Evolutionary conservation across 1,140 invertebrate species (phyloP).

Genomic region (Drosophila subpulchrella): DNA sequence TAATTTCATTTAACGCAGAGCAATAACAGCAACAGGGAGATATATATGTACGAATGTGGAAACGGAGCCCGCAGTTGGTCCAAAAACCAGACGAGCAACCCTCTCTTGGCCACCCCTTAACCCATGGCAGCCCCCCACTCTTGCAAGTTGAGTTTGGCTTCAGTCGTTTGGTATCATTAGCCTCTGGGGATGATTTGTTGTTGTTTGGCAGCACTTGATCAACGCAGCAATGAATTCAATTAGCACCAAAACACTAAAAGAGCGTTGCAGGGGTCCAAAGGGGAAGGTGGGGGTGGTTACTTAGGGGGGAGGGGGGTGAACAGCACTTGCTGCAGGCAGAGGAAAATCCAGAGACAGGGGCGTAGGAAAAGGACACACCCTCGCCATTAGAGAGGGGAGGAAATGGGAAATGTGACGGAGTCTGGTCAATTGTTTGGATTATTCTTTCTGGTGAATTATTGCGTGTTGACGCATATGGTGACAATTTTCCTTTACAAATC

Average conservation of each 20-base stretch:
- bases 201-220: constrained; percentile 83
- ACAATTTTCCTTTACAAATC: constrained; percentile 74
- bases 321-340: constrained; percentile 71
- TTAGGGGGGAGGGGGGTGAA: not conserved
- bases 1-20: constrained; percentile 79
- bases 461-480: constrained; percentile 85
- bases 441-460: constrained; percentile 85
- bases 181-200: constrained; percentile 82
- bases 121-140: constrained; percentile 4
- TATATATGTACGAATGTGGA: not conserved
- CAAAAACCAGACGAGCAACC: constrained; percentile 14
- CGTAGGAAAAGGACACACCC: constrained; percentile 63
- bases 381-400: constrained; percentile 60
- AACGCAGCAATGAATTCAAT: constrained; percentile 83
- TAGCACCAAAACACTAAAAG: constrained; percentile 80
- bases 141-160: constrained; percentile 16
- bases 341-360: constrained; percentile 20
- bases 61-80: constrained; percentile 13
- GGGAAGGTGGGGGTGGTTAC: constrained; percentile 1
- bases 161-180: constrained; percentile 78
- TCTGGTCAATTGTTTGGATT: constrained; percentile 84
- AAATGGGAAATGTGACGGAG: constrained; percentile 43
- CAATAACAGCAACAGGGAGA: constrained; percentile 19
- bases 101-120: constrained; percentile 18
- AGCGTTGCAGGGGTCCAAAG: constrained; percentile 26